phyloP scores from a whole-genome alignment of 37 sponge, comb jelly and placozoan species.

The Petrosia ficiformis region DNA sequence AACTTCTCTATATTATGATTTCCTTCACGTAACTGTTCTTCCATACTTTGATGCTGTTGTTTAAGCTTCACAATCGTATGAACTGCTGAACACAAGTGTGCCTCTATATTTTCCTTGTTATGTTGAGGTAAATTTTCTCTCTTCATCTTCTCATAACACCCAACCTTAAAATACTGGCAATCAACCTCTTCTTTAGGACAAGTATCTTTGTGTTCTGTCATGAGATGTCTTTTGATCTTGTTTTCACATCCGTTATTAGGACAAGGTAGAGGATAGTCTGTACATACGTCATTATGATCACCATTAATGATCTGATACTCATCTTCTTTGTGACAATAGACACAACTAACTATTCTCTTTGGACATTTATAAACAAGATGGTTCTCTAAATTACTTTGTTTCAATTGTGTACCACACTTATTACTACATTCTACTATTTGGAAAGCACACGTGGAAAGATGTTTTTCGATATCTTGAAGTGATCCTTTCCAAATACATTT shows the following conservation, averaged over 20 bases:
- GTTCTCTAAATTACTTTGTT: background rate
- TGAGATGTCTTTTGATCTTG: background rate
- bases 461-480: too few species aligned
- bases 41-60: too few species aligned
- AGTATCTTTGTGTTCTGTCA: background rate
- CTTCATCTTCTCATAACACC: background rate
- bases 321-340: background rate
- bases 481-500: too few species aligned
- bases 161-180: conserved; percentile 1
- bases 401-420: background rate
- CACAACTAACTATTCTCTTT: background rate
- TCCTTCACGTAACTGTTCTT: too few species aligned
- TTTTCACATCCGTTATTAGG: background rate
- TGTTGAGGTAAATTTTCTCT: background rate
- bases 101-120: background rate
- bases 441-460: conserved; percentile 2
- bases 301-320: background rate
- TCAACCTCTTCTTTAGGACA: background rate
- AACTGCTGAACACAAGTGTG: too few species aligned
- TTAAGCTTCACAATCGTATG: too few species aligned
- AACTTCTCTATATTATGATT: too few species aligned
- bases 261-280: background rate
- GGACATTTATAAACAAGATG: background rate
- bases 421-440: background rate
- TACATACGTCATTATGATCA: background rate